Conservation (phyloP, 2,888 invertebrate genomes). For the Eupeodes latifasciatus region DNA sequence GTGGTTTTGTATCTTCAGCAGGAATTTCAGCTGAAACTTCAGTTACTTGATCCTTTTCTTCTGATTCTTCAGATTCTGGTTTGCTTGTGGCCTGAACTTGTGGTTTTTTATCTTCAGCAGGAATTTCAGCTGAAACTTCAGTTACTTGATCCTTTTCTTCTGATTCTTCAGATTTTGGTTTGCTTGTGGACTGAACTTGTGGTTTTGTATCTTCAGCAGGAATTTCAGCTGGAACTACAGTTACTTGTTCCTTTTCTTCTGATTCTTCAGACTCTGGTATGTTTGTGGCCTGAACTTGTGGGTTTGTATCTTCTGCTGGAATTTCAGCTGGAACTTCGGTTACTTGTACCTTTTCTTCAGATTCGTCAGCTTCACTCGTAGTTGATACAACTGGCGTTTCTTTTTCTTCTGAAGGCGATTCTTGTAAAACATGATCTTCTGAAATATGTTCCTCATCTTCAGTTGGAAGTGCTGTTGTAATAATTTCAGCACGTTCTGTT, state of each 20-base stretch:
- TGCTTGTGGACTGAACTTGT: neutral
- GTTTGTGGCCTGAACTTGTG: conserved; percentile 15
- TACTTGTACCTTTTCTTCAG: conserved; percentile 19
- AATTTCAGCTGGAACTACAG: conserved; percentile 33
- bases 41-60: conserved; percentile 5
- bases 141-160: conserved; percentile 8
- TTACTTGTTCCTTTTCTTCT: conserved; percentile 2
- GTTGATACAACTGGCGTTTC: conserved; percentile 31
- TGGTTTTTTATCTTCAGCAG: conserved; percentile 53
- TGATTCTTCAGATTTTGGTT: neutral
- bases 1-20: conserved; percentile 51
- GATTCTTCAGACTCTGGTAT: neutral
- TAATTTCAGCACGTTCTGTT: conserved; percentile 76
- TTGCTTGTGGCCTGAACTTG: neutral
- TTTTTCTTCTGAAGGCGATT: conserved; percentile 59
- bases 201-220: conserved; percentile 51
- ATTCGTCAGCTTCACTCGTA: conserved; percentile 35
- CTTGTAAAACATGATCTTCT: conserved; percentile 20
- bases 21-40: conserved; percentile 40
- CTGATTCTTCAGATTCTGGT: neutral
- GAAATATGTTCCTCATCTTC: conserved; percentile 64
- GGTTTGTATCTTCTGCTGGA: conserved; percentile 45
- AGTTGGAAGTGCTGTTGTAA: conserved; percentile 54
- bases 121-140: conserved; percentile 30
- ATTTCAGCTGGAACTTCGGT: conserved; percentile 34